These are phyloP conservation scores for Silvanus unidentatus DNA, from an alignment of 2,888 invertebrate genomes.

Conservation along the genomic window DNA sequence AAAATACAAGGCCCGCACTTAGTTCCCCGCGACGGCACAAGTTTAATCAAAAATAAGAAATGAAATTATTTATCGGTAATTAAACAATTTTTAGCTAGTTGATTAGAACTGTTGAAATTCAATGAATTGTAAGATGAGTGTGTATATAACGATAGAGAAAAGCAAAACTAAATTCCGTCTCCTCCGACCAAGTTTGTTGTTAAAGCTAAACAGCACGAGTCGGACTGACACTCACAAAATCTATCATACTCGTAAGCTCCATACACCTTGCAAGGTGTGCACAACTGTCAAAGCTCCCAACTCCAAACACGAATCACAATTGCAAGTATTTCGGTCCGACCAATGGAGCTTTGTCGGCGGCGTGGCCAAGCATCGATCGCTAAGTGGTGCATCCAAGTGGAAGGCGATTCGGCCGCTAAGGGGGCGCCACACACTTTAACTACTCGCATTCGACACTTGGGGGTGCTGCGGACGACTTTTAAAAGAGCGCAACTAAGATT, in stretches of 20 bases:
- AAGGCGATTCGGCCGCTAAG: slow-evolving; percentile 41
- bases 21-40: no score
- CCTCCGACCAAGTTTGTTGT: no score
- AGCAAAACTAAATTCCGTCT: no score
- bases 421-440: slow-evolving; percentile 40
- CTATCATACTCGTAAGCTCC: slow-evolving; percentile 33
- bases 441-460: slow-evolving; percentile 24
- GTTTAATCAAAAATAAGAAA: not conserved
- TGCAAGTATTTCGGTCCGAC: slow-evolving; percentile 13
- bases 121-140: slow-evolving; percentile 28
- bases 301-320: slow-evolving; percentile 20
- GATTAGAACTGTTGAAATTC: slow-evolving; percentile 33
- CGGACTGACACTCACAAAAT: slow-evolving; percentile 36
- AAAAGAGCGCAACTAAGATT: no score
- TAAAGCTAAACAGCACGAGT: slow-evolving; percentile 21
- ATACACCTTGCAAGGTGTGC: slow-evolving; percentile 44
- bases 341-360: slow-evolving; percentile 24
- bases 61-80: slow-evolving; percentile 35
- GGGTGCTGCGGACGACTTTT: slow-evolving; percentile 29
- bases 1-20: no score
- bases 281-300: slow-evolving; percentile 34
- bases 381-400: slow-evolving; percentile 44
- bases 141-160: no score
- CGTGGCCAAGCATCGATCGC: slow-evolving; percentile 33
- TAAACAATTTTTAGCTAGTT: slow-evolving; percentile 34